Evolutionary conservation across 2,888 invertebrate genomes (phyloP).

Genomic region (Campoplex nolae): DNA sequence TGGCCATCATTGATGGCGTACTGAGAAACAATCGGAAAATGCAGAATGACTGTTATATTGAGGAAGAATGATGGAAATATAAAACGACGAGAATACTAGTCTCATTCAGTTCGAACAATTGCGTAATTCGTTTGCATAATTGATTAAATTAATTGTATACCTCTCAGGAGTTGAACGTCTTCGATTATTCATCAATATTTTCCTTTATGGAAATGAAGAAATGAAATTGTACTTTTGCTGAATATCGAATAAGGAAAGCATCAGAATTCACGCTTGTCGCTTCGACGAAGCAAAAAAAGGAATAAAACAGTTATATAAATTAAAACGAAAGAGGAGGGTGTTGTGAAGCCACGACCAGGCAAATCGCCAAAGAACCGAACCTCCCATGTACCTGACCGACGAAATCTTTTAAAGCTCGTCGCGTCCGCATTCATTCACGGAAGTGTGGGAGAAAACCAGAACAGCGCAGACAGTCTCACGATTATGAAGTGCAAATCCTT

Average conservation of each 20-base stretch:
- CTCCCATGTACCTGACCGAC: conserved; percentile 36
- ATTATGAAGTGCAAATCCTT: conserved; percentile 82
- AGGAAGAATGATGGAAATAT: not conserved
- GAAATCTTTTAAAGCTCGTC: conserved; percentile 76
- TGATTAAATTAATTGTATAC: conserved; percentile 75
- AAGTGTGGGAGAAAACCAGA: conserved; percentile 58
- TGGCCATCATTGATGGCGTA: conserved; percentile 6
- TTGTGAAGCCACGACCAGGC: conserved; percentile 48
- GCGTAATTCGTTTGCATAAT: conserved; percentile 72
- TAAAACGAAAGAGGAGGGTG: conserved; percentile 23
- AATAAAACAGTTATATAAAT: conserved; percentile 51
- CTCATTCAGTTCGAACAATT: conserved; percentile 56
- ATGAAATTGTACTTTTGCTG: conserved; percentile 34
- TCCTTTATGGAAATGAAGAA: conserved; percentile 30
- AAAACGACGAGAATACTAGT: conserved; percentile 26
- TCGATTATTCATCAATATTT: conserved; percentile 45
- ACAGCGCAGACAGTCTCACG: conserved; percentile 81
- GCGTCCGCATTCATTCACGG: conserved; percentile 76
- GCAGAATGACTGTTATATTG: not conserved
- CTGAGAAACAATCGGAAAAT: conserved; percentile 35
- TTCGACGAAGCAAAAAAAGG: conserved; percentile 51
- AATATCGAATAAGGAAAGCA: conserved; percentile 50
- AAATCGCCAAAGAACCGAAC: conserved; percentile 62
- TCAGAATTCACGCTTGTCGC: conserved; percentile 45
- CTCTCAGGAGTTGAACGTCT: conserved; percentile 62